These are phyloP conservation scores for Geodia barretti DNA, from an alignment of 37 sponge, comb jelly and placozoan genomes.

Conservation along the genomic window DNA sequence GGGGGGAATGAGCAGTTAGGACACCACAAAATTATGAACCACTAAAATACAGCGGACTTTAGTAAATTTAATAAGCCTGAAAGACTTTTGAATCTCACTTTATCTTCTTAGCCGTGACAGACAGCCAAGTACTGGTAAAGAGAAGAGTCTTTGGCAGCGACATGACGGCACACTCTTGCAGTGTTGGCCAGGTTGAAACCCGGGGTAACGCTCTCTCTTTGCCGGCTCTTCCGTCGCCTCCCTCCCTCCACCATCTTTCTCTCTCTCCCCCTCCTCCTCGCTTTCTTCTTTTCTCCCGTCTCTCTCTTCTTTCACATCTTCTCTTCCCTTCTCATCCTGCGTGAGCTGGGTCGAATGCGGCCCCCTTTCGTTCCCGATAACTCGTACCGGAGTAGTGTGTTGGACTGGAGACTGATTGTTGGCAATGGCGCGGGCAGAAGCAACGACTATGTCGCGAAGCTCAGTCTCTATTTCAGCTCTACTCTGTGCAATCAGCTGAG, in stretches of 20 bases:
- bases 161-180: constrained; percentile 55
- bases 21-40: no score
- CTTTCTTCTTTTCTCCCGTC: background rate
- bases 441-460: background rate
- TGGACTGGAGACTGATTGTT: background rate
- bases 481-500: background rate
- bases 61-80: no score
- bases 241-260: background rate
- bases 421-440: background rate
- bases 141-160: constrained; percentile 36
- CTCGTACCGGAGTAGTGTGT: background rate
- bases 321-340: background rate
- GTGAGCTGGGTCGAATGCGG: background rate
- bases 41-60: no score
- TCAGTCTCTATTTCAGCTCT: background rate
- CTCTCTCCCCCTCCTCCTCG: background rate
- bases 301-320: background rate
- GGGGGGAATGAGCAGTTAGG: background rate
- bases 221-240: background rate
- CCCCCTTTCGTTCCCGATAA: background rate
- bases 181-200: constrained; percentile 50
- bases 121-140: constrained; percentile 79
- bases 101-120: constrained; percentile 71
- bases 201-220: constrained; percentile 36
- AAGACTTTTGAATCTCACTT: constrained; percentile 50